A percentile compares a stretch with the other conserved stretches of the same genome.
These are phyloP conservation scores for Hormiphora californensis DNA, from an alignment of 37 sponge, comb jelly and placozoan genomes.

Conservation along the genomic window DNA sequence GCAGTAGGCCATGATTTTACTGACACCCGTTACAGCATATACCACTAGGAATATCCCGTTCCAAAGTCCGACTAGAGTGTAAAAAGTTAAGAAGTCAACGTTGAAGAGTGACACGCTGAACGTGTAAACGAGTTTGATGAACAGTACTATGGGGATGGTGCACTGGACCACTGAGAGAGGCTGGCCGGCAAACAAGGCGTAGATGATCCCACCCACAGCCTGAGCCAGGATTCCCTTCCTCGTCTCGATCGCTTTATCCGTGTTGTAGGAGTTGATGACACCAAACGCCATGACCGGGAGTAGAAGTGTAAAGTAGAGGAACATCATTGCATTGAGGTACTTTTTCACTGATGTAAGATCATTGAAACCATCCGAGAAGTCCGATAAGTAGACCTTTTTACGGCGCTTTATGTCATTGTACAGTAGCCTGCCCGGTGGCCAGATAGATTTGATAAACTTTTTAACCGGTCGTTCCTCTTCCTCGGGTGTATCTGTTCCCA, in stretches of 20 bases:
- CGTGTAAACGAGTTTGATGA: conserved; percentile 11
- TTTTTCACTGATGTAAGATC: conserved; percentile 13
- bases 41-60: conserved; percentile 23
- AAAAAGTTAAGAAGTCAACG: conserved; percentile 30
- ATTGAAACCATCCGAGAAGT: conserved; percentile 39
- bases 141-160: conserved; percentile 34
- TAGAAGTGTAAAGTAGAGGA: conserved; percentile 29
- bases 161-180: conserved; percentile 24
- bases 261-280: conserved; percentile 39
- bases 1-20: conserved; percentile 23
- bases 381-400: conserved; percentile 1
- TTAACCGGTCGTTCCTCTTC: not conserved
- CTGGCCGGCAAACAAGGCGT: conserved; percentile 39
- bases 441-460: not conserved
- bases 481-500: not conserved
- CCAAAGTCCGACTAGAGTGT: conserved; percentile 48
- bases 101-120: not conserved
- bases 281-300: conserved; percentile 49
- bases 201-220: conserved; percentile 28
- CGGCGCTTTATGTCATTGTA: not conserved
- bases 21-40: conserved; percentile 1
- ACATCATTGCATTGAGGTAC: not conserved
- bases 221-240: conserved; percentile 39
- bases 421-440: conserved; percentile 31
- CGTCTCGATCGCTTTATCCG: conserved; percentile 5